A percentile compares a stretch with the other conserved stretches of the same genome.
These are phyloP conservation scores for Epinephelus lanceolatus DNA, from an alignment of 2,113 vertebrate species.

Conservation along the genomic window DNA sequence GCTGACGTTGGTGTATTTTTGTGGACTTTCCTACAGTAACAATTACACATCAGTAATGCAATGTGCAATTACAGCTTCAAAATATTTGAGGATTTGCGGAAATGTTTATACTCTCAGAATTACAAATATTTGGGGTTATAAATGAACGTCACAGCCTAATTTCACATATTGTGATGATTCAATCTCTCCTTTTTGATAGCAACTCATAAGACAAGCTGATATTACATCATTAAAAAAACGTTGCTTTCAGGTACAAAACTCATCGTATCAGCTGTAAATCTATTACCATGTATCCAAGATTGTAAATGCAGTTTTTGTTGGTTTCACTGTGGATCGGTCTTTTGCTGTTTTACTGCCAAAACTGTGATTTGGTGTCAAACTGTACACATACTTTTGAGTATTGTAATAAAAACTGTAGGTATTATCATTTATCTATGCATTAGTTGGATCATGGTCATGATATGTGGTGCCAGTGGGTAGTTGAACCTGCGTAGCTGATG, in stretches of 20 bases:
- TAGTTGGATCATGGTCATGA: background rate
- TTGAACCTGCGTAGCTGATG: no score
- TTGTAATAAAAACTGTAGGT: background rate
- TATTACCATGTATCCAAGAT: background rate
- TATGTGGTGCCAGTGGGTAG: no score
- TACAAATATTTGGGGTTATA: conserved; percentile 1
- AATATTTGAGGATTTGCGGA: background rate
- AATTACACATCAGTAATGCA: background rate
- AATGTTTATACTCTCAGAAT: background rate
- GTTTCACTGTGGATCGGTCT: background rate
- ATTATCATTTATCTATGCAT: background rate
- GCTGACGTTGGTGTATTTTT: background rate
- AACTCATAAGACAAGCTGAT: background rate
- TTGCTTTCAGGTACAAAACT: background rate
- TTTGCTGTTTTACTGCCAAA: background rate
- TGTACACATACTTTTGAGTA: background rate
- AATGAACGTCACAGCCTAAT: background rate
- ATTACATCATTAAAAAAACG: background rate
- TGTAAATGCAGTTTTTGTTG: background rate
- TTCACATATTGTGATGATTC: background rate
- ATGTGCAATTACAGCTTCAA: background rate
- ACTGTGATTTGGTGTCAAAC: no score
- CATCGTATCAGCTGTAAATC: background rate
- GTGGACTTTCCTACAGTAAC: background rate
- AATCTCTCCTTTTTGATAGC: background rate